Evolutionary conservation across 1,140 invertebrate genomes (phyloP), one percentile per base, ranked within the genome.

Genomic region (Eumeta japonica): DNA sequence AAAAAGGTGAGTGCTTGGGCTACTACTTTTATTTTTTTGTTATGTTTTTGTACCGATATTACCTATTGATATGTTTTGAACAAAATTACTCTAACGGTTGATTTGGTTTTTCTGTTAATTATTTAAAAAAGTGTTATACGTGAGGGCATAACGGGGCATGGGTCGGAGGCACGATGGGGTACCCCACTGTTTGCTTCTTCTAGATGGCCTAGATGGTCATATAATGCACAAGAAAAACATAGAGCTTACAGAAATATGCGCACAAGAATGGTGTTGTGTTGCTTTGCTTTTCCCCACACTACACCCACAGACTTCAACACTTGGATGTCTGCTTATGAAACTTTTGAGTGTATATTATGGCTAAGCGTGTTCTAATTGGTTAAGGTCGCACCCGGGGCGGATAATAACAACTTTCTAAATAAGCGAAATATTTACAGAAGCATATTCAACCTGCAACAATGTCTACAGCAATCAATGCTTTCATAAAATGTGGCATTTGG

Each of bases 291-390:
- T 58, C 62, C 3, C 59, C 58, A 4, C 61, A n/a, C n/a, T 67
- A 60, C 24, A 67, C 55, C 2, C 63, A 71, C 39, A 46, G 41
- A 28, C 17, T 66, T 37, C 67, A 75, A 38, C 51, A 56, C 13
- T 42, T 58, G 12, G 71, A 74, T 54, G 58, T 72, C 40, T 37
- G 37, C 10, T 72, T 39, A 66, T 68, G 50, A 56, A 49, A 30
- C 60, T 65, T 29, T 41, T 74, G 3, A 65, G 46, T 36, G 36
- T 41, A 16, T 65, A 62, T 43, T 61, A 65, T 42, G 43, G 46
- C 29, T 37, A 50, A 38, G 56, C 45, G 32, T 9, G 13, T 33
- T 16, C 38, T 2, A 37, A 13, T 7, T 58, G 49, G 46, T 48
- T 58, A 12, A 43, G 52, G 29, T 39, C 31, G 31, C 41, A 57